These are phyloP conservation scores for Redunca redunca DNA, from an alignment of 2,113 vertebrate genomes.

Conservation along the genomic window DNA sequence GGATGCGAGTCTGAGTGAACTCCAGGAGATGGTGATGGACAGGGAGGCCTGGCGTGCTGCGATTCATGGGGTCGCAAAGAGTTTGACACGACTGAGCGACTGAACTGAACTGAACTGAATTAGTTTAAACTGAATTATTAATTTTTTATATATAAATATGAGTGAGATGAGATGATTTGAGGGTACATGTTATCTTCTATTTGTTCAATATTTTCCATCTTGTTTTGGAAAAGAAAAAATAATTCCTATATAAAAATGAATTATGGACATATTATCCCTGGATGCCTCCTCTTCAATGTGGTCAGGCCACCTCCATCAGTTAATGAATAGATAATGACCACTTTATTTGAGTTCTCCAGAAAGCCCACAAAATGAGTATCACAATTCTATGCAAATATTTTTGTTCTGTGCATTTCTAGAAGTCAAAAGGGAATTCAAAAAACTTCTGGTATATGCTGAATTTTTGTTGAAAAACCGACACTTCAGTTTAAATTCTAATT, in stretches of 20 bases:
- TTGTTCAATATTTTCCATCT: background rate
- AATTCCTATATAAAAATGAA: background rate
- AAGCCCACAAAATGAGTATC: background rate
- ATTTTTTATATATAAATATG: background rate
- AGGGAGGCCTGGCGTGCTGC: too few relatives aligned
- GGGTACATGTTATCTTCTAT: background rate
- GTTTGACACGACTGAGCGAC: too few relatives aligned
- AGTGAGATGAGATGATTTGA: background rate
- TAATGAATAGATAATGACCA: background rate
- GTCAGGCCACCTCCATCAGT: background rate
- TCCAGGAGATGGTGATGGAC: too few relatives aligned
- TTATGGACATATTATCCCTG: background rate
- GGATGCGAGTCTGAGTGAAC: too few relatives aligned
- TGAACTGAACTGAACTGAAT: too few relatives aligned
- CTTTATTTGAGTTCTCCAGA: background rate
- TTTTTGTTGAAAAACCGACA: background rate
- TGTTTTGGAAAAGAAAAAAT: background rate
- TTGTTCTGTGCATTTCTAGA: background rate
- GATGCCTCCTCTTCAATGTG: background rate
- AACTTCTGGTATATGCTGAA: background rate
- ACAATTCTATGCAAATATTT: background rate
- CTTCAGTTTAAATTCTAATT: background rate
- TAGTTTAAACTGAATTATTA: background rate
- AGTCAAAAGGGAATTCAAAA: background rate
- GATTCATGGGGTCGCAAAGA: too few relatives aligned